A percentile compares a stretch with the other conserved stretches of the same genome.
These are phyloP conservation scores for Ormyrus thymus DNA, from an alignment of 2,888 invertebrate species.

Conservation along the genomic window DNA sequence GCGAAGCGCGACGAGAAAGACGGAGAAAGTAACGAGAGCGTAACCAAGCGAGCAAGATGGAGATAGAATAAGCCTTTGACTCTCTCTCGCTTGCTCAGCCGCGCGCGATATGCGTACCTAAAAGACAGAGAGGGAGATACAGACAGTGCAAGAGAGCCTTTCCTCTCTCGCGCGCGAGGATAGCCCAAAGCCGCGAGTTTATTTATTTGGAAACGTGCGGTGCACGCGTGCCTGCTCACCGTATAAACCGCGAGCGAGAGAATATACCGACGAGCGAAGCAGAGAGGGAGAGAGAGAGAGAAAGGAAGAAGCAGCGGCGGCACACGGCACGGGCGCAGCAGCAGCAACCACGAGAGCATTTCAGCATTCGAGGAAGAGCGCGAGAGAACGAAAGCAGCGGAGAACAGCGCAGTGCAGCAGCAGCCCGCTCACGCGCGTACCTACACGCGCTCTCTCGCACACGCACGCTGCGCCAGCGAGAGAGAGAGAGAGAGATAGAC, in stretches of 20 bases:
- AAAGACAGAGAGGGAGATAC: slow-evolving; percentile 7
- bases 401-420: slow-evolving; percentile 10
- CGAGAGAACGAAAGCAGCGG: slow-evolving; percentile 15
- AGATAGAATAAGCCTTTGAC: slow-evolving; percentile 10
- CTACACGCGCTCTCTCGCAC: background rate
- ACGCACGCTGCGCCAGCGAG: slow-evolving; percentile 21
- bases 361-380: slow-evolving; percentile 45
- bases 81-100: too few species aligned
- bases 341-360: slow-evolving; percentile 26
- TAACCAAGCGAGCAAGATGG: slow-evolving; percentile 36
- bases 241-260: background rate
- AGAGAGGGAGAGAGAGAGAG: background rate
- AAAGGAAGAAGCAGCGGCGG: background rate
- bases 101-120: slow-evolving; percentile 5
- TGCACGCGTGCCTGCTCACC: background rate
- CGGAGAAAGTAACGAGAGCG: slow-evolving; percentile 36
- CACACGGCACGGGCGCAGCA: slow-evolving; percentile 1
- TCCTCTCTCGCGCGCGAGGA: too few species aligned
- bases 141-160: background rate
- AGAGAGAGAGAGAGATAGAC: slow-evolving; percentile 51
- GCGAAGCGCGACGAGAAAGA: slow-evolving; percentile 15
- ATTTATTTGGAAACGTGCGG: slow-evolving; percentile 13
- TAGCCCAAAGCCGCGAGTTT: background rate
- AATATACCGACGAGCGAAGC: background rate
- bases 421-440: slow-evolving; percentile 8